Base-by-base conservation (phyloP, 2,797 vertebrate species). In the Danio tinwini region DNA sequence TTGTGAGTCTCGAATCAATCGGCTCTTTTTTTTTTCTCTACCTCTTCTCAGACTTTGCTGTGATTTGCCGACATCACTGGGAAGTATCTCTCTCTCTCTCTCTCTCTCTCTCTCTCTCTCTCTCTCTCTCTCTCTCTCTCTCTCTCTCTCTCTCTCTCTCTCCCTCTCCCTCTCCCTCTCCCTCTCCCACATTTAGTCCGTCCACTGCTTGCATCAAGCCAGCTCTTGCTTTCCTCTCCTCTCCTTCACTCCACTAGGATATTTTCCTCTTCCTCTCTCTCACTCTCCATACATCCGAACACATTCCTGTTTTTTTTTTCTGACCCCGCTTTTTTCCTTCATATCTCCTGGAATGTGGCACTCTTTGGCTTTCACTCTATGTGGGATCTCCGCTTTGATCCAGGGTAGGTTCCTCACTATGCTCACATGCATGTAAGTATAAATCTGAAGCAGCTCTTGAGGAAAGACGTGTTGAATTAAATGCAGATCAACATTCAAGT, bases 311-410 rank as follows among this genome's bases (percentile, higher is more conserved):
- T 72, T 53, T 16, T n/a, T 74, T 44, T 61, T 55, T 70, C 29
- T 29, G 29, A 29, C 29, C 29, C 29, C 29, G 1, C 29, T 29
- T 29, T 29, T 29, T 29, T 29, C 29, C 3, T 29, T 29, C 29
- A 1, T 29, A 29, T 72, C 82, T 87, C 86, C 82, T 90, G 93
- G 89, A 90, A 95, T 95, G 94, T 94, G 93, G 93, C 86, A 88
- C 88, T 92, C 93, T 79, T 85, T 87, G 85, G 91, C 88, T 90
- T 89, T 94, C 84, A 89, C 93, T 81, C 88, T 94, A 76, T 91
- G 89, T 87, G 92, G 91, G 89, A 90, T 93, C 85, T 92, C 81
- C 21, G 91, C 92, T 88, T 83, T 94, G 89, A 90, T 95, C 82
- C 93, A 92, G 73, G 94, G 94, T 94, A 91, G 91, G 93, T 86